Evolutionary conservation across 2,113 vertebrate genomes (phyloP).

Genomic region (Pituophis catenifer): DNA sequence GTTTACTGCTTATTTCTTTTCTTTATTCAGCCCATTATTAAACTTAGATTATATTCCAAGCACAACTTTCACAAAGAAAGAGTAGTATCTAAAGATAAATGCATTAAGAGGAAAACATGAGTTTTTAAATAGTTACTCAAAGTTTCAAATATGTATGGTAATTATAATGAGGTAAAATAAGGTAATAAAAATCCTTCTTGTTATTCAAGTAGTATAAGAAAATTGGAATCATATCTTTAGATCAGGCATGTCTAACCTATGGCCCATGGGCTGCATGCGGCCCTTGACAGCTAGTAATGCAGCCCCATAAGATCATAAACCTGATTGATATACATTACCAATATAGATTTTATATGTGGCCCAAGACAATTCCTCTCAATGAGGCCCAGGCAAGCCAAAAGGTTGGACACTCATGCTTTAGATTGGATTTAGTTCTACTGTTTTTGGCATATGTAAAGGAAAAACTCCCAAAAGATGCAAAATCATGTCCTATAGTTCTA

Average conservation of each 20-base stretch:
- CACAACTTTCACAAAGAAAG: not conserved
- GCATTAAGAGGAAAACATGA: slow-evolving; percentile 1
- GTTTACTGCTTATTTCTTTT: not conserved
- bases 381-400: not conserved
- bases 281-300: not conserved
- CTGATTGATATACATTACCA: not conserved
- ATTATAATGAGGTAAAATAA: not conserved
- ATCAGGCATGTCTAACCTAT: not conserved
- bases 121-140: not conserved
- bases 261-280: not conserved
- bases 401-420: not conserved
- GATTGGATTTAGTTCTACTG: not conserved
- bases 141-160: slow-evolving; percentile 30
- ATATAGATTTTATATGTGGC: not conserved
- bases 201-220: not conserved
- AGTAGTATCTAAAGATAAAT: not conserved
- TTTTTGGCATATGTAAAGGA: not conserved
- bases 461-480: not conserved
- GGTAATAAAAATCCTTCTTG: not conserved
- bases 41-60: not conserved
- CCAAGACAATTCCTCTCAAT: not conserved
- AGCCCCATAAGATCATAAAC: not conserved
- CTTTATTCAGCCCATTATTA: not conserved
- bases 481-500: not conserved
- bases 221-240: not conserved